Evolutionary conservation across 2,888 invertebrate genomes (phyloP), one percentile per base, ranked within the genome.

Genomic region (Chesias legatella): DNA sequence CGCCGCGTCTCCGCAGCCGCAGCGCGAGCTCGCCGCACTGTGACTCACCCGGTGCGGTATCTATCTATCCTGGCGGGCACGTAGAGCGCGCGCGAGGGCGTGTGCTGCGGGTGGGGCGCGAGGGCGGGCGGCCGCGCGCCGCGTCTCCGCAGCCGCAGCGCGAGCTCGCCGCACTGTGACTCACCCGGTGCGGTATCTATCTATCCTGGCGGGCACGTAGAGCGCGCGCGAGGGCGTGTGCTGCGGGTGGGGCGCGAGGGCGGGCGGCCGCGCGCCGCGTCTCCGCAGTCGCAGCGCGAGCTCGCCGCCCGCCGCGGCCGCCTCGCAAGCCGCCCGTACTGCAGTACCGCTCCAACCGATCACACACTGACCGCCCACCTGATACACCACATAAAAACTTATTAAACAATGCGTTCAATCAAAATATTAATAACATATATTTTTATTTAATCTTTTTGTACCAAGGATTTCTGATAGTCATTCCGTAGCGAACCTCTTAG

Each of bases 21-120:
- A n/a, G n/a, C n/a, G n/a, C n/a, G n/a, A n/a, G n/a, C n/a, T n/a
- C n/a, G n/a, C n/a, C n/a, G 5, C 13, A 20, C 17, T 25, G 9
- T 20, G 20, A 4, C 31, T 6, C 24, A 9, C 22, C 34, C 34
- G 17, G 6, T 17, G 13, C 13, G 13, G 13, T 17, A 17, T 17
- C 13, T 17, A 5, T 17, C 13, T 2, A 17, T 17, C 3, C 13
- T 2, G 10, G 41, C 0, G 30, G 64, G 88, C 41, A 74, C 71
- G 53, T 67, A 88, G 13, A 78, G 57, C 27, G 60, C 53, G n/a
- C 33, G 48, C 29, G 63, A 57, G 29, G 80, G 43, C 3, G 91
- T 9, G 89, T 89, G 58, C 82, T 91, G 53, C 88, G 90, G 3
- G 44, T 78, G 91, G 38, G 91, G 91, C 6, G 90, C 90, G 10